Base-by-base conservation (phyloP, 2,888 invertebrate genomes). In the Euspilapteryx auroguttella region DNA sequence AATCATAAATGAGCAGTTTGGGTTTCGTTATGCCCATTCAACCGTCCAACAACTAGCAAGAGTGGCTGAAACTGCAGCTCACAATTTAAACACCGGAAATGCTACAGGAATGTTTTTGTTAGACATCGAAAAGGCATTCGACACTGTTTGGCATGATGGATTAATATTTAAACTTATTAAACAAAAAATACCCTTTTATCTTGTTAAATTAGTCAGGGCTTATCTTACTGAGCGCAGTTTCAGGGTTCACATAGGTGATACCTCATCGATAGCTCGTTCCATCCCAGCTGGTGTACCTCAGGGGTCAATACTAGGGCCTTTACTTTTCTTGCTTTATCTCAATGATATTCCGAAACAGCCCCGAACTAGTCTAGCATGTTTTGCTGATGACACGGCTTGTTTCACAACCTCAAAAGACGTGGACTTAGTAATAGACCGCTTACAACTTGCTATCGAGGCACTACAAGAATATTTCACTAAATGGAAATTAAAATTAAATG, bases 81-180 rank as follows among this genome's bases (percentile, higher is more conserved):
- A 32, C 21, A 12, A 28, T 17, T 24, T 35, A 13, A 35, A 35
- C 14, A 14, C 26, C 2, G n/a, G 26, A 3, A 9, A 25, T 5
- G 28, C 31, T 2, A 33, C 35, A 5, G 35, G 32, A 9, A 31
- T 35, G 29, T 12, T 35, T 14, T 26, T 33, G 2, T 20, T 34
- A 3, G 33, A 36, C 20, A 23, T 36, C 3, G 32, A 35, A 25
- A 34, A 34, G 23, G 35, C 30, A 2, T 35, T 35, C 14, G n/a
- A n/a, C n/a, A n/a, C n/a, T n/a, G n/a, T n/a, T n/a, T n/a, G n/a
- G n/a, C n/a, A n/a, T n/a, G n/a, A 30, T 2, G 33, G 27, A 3
- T 14, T 35, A 2, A 11, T 35, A 2, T 32, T 33, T 20, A 35
- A 35, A 21, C 13, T 35, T 2, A 10, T 22, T 7, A 13, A 2